Conservation (phyloP, 2,113 vertebrate species). For the Chaetura pelagica region DNA sequence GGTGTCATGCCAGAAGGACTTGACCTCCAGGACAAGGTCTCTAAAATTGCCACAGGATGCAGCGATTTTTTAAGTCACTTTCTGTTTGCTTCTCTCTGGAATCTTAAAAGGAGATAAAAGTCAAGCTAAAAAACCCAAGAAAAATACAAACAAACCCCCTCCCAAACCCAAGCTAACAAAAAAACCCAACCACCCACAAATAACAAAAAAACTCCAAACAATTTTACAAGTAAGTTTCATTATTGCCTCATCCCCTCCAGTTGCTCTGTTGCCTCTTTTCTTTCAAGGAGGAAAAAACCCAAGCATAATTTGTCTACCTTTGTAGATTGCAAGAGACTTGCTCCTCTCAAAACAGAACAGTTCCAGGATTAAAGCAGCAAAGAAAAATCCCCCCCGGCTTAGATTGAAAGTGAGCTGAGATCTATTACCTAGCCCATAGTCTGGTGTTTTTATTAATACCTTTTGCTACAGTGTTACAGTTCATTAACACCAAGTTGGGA, state of each 20-base stretch:
- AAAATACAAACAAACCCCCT: not conserved
- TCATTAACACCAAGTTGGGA: slow-evolving; percentile 44
- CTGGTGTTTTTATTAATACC: slow-evolving; percentile 31
- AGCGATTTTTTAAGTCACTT: not conserved
- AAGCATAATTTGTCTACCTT: not conserved
- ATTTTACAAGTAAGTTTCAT: not conserved
- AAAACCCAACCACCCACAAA: not conserved
- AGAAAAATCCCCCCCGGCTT: not conserved
- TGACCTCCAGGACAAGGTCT: not conserved
- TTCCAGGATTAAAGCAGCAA: not conserved
- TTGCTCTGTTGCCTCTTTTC: not conserved
- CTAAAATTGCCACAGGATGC: not conserved
- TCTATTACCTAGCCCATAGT: not conserved
- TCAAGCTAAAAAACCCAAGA: not conserved
- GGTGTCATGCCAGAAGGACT: not conserved
- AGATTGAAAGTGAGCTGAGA: not conserved
- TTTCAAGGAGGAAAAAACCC: not conserved
- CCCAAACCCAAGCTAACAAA: not conserved
- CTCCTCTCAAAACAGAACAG: not conserved
- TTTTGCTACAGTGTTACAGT: slow-evolving; percentile 28
- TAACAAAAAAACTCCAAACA: not conserved
- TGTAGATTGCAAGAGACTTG: not conserved
- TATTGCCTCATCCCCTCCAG: not conserved
- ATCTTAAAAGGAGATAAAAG: not conserved
- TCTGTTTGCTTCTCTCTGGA: not conserved